Evolutionary conservation across 2,888 invertebrate species (phyloP).

Genomic region (Unio delphinus): DNA sequence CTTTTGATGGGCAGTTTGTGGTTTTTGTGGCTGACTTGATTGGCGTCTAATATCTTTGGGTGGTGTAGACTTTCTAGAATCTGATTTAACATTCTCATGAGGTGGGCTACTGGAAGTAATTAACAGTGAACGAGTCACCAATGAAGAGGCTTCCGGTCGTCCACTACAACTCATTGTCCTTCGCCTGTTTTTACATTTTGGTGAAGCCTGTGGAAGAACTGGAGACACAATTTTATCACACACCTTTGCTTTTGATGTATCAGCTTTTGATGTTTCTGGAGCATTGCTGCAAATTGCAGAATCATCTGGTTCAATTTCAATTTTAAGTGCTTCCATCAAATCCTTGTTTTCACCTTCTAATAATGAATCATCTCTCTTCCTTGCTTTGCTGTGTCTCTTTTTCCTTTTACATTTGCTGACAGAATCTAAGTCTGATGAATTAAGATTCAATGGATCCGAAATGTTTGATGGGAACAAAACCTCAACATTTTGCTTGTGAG

Average conservation of each 20-base stretch:
- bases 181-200: slow-evolving; percentile 50
- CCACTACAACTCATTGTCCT: slow-evolving; percentile 51
- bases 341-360: slow-evolving; percentile 39
- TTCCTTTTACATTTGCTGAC: slow-evolving; percentile 49
- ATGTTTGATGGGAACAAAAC: slow-evolving; percentile 94
- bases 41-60: slow-evolving; percentile 35
- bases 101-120: slow-evolving; percentile 27
- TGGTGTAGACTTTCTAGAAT: slow-evolving; percentile 32
- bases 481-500: slow-evolving; percentile 83
- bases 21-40: slow-evolving; percentile 22
- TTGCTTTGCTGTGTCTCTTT: slow-evolving; percentile 40
- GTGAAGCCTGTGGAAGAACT: slow-evolving; percentile 58
- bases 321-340: slow-evolving; percentile 53
- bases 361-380: slow-evolving; percentile 31
- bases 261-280: slow-evolving; percentile 21
- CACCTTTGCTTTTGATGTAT: slow-evolving; percentile 19
- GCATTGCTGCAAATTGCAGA: not conserved
- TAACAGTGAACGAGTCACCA: slow-evolving; percentile 29
- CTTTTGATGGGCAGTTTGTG: slow-evolving; percentile 23
- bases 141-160: slow-evolving; percentile 31
- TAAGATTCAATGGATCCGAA: slow-evolving; percentile 89
- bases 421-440: slow-evolving; percentile 64
- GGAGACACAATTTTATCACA: slow-evolving; percentile 62
- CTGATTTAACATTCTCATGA: not conserved
- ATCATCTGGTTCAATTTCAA: slow-evolving; percentile 42